These are phyloP conservation scores for Sinonovacula constricta DNA, from an alignment of 1,140 invertebrate species.

Conservation along the genomic window DNA sequence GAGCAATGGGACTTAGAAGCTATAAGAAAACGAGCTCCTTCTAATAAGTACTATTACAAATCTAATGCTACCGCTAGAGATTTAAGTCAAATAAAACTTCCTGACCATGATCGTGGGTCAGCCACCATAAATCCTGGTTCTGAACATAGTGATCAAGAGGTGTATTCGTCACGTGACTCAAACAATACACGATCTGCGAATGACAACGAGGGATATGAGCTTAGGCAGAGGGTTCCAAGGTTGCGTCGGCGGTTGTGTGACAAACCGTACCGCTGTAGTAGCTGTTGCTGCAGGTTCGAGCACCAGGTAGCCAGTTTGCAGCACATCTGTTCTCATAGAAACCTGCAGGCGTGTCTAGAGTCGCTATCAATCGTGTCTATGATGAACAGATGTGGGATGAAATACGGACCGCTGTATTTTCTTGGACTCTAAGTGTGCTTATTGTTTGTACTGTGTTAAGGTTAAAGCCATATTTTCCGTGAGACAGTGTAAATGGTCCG, in stretches of 20 bases:
- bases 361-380: no score
- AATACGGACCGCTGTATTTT: no score
- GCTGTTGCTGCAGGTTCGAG: background rate
- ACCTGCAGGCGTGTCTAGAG: no score
- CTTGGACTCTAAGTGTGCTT: no score
- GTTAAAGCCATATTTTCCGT: no score
- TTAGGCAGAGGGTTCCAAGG: background rate
- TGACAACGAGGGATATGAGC: background rate
- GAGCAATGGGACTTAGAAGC: no score
- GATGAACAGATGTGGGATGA: no score
- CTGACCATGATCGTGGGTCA: background rate
- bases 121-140: background rate
- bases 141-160: background rate
- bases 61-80: no score
- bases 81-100: background rate
- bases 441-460: no score
- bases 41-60: no score
- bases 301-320: background rate
- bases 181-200: background rate
- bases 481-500: no score
- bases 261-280: background rate
- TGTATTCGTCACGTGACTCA: background rate
- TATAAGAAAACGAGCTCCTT: no score
- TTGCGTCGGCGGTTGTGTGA: background rate
- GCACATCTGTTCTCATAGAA: background rate